phyloP scores from a whole-genome alignment of 2,888 invertebrate species.

The Pollenia griseotomentosa region DNA sequence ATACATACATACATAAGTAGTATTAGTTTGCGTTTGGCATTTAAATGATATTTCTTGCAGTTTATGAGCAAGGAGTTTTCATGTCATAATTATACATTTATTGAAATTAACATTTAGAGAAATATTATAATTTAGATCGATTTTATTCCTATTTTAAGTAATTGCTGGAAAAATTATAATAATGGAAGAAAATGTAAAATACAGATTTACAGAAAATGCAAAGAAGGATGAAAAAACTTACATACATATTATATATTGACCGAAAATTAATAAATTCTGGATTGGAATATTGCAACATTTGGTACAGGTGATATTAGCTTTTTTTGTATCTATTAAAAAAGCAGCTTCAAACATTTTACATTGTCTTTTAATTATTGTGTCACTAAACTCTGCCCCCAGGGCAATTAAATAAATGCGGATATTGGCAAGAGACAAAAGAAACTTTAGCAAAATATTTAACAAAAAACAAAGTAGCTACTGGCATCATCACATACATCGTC shows the following conservation, averaged over 20 bases:
- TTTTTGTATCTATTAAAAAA: too few relatives aligned
- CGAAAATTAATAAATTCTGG: too few relatives aligned
- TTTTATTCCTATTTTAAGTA: not conserved
- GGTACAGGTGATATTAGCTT: too few relatives aligned
- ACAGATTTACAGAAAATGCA: not conserved
- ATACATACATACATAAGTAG: not conserved
- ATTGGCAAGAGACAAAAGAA: slow-evolving; percentile 21
- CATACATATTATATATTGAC: too few relatives aligned
- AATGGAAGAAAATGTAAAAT: not conserved
- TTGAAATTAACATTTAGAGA: slow-evolving; percentile 20
- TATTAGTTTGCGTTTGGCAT: not conserved
- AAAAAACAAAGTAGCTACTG: too few relatives aligned
- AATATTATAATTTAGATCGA: slow-evolving; percentile 10
- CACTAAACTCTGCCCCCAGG: slow-evolving; percentile 29
- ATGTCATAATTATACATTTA: slow-evolving; percentile 41
- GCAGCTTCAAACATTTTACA: slow-evolving; percentile 3
- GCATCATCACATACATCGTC: slow-evolving; percentile 1
- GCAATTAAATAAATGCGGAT: slow-evolving; percentile 43
- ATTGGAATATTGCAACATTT: too few relatives aligned
- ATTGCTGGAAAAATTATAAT: not conserved
- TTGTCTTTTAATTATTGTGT: slow-evolving; percentile 57
- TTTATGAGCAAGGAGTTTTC: slow-evolving; percentile 52
- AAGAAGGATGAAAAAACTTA: not conserved
- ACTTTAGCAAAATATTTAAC: not conserved
- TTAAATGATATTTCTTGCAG: slow-evolving; percentile 14